phyloP scores from a whole-genome alignment of 1,140 invertebrate genomes.

The Adelges cooleyi region DNA sequence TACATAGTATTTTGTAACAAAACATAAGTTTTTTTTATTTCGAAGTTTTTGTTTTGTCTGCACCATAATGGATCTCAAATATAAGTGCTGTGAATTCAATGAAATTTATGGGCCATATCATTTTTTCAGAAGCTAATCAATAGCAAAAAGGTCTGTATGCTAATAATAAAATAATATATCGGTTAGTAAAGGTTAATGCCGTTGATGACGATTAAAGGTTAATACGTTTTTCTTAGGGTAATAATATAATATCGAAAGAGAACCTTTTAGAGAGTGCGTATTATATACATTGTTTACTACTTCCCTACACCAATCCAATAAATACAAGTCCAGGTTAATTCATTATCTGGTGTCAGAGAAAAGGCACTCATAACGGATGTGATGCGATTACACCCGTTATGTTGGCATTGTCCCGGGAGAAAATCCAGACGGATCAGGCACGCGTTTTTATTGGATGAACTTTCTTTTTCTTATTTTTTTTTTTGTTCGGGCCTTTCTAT shows the following conservation, averaged over 20 bases:
- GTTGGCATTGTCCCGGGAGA: conserved; percentile 26
- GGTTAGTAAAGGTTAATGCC: conserved; percentile 16
- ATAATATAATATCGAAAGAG: conserved; percentile 16
- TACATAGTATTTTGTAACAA: too few species aligned
- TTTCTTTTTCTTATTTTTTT: conserved; percentile 21
- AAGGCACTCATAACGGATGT: conserved; percentile 29
- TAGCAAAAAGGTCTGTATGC: neutral
- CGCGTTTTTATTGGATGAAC: conserved; percentile 29
- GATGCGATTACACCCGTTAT: conserved; percentile 27
- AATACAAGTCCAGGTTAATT: conserved; percentile 27
- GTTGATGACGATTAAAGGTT: conserved; percentile 19
- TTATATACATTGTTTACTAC: neutral
- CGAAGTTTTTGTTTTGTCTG: too few species aligned
- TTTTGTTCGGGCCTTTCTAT: conserved; percentile 17
- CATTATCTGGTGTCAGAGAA: conserved; percentile 26
- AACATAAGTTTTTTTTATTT: too few species aligned
- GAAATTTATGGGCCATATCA: too few species aligned
- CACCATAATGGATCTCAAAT: too few species aligned
- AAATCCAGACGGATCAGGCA: conserved; percentile 28
- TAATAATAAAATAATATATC: neutral
- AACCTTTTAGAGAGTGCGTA: conserved; percentile 10
- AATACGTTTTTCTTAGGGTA: conserved; percentile 1
- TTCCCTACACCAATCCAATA: neutral
- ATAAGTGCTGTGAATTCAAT: too few species aligned
- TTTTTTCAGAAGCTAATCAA: conserved; percentile 17